phyloP scores from a whole-genome alignment of 2,797 vertebrate species.

The Megaceryle alcyon region DNA sequence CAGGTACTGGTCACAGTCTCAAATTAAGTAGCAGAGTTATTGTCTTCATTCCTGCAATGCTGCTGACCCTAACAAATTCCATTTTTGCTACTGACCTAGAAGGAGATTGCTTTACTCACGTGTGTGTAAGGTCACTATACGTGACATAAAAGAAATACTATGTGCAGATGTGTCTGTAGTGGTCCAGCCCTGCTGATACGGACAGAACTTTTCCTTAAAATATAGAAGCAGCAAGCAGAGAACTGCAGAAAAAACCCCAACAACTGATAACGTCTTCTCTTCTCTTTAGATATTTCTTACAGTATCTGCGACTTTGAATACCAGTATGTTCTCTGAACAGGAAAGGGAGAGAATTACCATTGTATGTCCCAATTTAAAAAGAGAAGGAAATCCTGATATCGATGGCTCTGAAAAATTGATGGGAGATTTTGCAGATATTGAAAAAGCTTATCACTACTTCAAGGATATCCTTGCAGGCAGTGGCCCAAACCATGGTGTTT shows the following conservation, averaged over 20 bases:
- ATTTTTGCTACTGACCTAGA: not conserved
- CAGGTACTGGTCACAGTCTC: not conserved
- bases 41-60: not conserved
- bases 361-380: constrained; percentile 66
- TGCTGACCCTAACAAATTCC: not conserved
- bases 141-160: not conserved
- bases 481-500: not conserved
- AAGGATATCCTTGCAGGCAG: constrained; percentile 44
- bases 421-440: constrained; percentile 75
- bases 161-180: not conserved
- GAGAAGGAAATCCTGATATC: not conserved
- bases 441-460: constrained; percentile 70
- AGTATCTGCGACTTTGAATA: constrained; percentile 74
- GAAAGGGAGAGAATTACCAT: constrained; percentile 52
- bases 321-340: constrained; percentile 64
- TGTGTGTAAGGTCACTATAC: not conserved
- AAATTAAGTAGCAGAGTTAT: not conserved
- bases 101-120: not conserved
- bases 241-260: not conserved
- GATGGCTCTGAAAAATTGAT: constrained; percentile 59
- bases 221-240: not conserved
- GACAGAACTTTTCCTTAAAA: not conserved
- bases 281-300: constrained; percentile 77
- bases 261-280: not conserved
- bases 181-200: not conserved